phyloP scores from a whole-genome alignment of 2,888 invertebrate species.

The Eledona agricola region DNA sequence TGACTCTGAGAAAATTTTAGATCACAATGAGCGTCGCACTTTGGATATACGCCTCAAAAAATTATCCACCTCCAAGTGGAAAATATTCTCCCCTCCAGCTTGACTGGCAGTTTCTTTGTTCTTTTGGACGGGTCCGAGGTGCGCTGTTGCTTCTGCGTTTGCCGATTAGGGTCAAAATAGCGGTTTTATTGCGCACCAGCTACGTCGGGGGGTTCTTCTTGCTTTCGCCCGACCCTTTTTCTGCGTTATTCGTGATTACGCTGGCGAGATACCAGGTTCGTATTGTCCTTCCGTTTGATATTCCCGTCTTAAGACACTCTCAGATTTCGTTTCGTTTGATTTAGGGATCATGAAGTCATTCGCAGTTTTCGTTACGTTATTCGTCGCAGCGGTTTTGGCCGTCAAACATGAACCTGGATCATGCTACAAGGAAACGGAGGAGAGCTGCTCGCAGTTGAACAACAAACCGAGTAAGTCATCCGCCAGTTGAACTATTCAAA shows the following conservation, averaged over 20 bases:
- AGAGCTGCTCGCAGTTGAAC: conserved; percentile 64
- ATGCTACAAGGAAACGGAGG: conserved; percentile 70
- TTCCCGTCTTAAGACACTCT: conserved; percentile 26
- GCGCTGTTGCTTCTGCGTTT: conserved; percentile 41
- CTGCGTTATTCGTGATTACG: conserved; percentile 59
- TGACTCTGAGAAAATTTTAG: conserved; percentile 61
- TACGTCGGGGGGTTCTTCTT: conserved; percentile 15
- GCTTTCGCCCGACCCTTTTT: not conserved
- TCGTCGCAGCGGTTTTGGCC: conserved; percentile 56
- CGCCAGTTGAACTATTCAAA: too few species aligned
- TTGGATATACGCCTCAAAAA: conserved; percentile 28
- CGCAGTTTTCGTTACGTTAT: conserved; percentile 62
- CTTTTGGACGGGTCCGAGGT: conserved; percentile 35
- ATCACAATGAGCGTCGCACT: conserved; percentile 45
- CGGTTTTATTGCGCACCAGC: conserved; percentile 22
- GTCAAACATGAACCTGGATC: too few species aligned
- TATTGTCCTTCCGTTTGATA: conserved; percentile 18
- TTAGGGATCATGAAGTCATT: conserved; percentile 70
- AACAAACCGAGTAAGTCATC: conserved; percentile 57
- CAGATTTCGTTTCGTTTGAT: conserved; percentile 42
- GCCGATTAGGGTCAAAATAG: conserved; percentile 35
- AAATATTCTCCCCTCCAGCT: conserved; percentile 21
- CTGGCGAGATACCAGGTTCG: conserved; percentile 63
- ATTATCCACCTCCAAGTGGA: conserved; percentile 29
- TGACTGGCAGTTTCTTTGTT: conserved; percentile 48